Conservation (phyloP, 2,113 vertebrate species). For the Cochlearius cochlearius region DNA sequence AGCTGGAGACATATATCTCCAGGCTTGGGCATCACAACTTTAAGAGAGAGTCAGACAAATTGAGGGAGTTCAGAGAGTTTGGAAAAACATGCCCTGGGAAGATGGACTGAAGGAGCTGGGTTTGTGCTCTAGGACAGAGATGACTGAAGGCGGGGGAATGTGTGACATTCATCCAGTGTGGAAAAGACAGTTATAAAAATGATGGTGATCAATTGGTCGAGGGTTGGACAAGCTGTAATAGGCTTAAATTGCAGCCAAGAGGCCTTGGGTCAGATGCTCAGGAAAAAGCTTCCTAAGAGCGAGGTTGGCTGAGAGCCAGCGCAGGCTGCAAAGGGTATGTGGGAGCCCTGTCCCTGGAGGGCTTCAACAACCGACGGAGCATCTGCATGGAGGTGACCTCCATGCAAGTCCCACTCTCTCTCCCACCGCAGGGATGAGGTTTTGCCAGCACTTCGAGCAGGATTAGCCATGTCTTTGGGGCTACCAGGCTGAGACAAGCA, state of each 20-base stretch:
- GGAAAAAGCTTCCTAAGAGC: not conserved
- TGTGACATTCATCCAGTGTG: not conserved
- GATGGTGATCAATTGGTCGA: not conserved
- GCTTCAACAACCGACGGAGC: not conserved
- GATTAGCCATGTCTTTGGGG: not conserved
- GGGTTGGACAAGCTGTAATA: not conserved
- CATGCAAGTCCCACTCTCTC: not conserved
- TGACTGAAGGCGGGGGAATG: not conserved
- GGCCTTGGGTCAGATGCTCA: not conserved
- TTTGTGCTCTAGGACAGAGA: not conserved
- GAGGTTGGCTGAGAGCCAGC: not conserved
- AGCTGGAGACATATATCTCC: not conserved
- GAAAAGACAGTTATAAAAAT: not conserved
- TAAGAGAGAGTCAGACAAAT: conserved; percentile 25
- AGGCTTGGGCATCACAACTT: not conserved
- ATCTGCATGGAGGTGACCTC: not conserved
- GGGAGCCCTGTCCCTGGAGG: not conserved
- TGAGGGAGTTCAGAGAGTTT: conserved; percentile 9
- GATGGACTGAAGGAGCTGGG: conserved; percentile 12
- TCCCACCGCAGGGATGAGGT: not conserved
- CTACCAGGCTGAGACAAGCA: not conserved
- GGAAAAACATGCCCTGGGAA: conserved; percentile 27
- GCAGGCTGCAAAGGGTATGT: not conserved
- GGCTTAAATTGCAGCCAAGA: conserved; percentile 33
- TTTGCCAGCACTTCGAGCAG: not conserved